Conservation (phyloP, 2,888 invertebrate genomes). For the Melipona bicolor region DNA sequence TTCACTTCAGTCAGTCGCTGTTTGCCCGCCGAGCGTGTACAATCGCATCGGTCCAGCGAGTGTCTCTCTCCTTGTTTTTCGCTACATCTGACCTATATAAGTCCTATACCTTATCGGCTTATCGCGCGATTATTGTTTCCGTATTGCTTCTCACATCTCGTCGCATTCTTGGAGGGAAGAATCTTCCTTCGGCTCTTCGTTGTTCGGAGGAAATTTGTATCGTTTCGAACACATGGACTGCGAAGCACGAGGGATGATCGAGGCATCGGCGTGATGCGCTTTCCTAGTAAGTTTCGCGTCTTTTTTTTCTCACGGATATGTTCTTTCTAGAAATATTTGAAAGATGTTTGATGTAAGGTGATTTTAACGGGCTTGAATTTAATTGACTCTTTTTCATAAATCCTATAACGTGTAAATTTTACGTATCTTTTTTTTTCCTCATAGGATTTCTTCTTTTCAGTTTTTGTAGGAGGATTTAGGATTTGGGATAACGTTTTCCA, state of each 20-base stretch:
- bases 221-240: slow-evolving; percentile 32
- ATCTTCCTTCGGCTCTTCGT: neutral
- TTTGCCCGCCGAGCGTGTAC: slow-evolving; percentile 60
- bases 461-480: neutral
- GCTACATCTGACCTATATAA: neutral
- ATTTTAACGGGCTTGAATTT: neutral
- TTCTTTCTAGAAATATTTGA: fast-evolving
- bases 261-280: slow-evolving; percentile 25
- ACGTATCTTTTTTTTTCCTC: too few species aligned
- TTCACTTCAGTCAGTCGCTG: slow-evolving; percentile 77
- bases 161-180: neutral
- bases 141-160: neutral
- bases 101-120: neutral
- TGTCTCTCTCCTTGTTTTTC: neutral
- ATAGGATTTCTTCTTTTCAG: neutral
- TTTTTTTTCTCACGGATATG: neutral
- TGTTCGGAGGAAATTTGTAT: neutral
- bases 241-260: slow-evolving; percentile 29
- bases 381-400: neutral
- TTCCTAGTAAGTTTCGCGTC: slow-evolving; percentile 16
- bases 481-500: neutral
- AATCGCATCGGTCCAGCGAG: neutral
- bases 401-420: neutral
- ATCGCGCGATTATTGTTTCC: neutral
- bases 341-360: fast-evolving